Percentiles rank a stretch among this genome's conserved stretches.
These are phyloP conservation scores for Sarcophaga carnaria DNA, from an alignment of 2,888 invertebrate species.

Conservation along the genomic window DNA sequence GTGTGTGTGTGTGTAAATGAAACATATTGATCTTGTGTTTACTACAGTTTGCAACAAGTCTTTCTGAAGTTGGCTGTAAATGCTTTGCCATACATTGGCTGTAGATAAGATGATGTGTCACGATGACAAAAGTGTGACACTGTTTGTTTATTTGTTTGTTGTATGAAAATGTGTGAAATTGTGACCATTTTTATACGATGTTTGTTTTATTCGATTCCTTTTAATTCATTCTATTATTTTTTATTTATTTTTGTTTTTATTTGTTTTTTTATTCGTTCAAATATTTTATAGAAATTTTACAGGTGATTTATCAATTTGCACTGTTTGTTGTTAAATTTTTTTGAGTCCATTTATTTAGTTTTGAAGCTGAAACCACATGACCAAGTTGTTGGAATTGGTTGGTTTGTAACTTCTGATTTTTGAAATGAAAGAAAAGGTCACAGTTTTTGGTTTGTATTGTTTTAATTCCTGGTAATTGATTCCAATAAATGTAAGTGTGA, in stretches of 20 bases:
- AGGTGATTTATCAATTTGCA: slow-evolving; percentile 72
- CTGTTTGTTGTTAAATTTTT: slow-evolving; percentile 48
- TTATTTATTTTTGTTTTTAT: background rate
- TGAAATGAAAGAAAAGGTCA: slow-evolving; percentile 49
- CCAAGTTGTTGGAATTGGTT: slow-evolving; percentile 30
- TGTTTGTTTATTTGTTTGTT: slow-evolving; percentile 29
- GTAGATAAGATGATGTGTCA: background rate
- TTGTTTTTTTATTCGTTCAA: slow-evolving; percentile 36
- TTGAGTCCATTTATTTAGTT: background rate
- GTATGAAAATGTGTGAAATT: slow-evolving; percentile 71
- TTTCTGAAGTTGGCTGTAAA: too few species aligned
- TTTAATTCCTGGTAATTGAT: slow-evolving; percentile 58
- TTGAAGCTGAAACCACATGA: slow-evolving; percentile 54
- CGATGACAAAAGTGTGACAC: slow-evolving; percentile 66
- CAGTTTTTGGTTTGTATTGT: slow-evolving; percentile 62
- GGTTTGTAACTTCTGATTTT: background rate
- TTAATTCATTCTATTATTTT: too few species aligned
- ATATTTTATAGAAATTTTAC: slow-evolving; percentile 65
- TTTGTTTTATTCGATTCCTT: background rate
- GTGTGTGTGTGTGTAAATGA: background rate
- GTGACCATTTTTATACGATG: slow-evolving; percentile 65
- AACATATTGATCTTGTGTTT: too few species aligned
- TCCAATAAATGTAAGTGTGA: slow-evolving; percentile 60
- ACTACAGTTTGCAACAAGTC: background rate
- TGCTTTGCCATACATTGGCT: too few species aligned